These are phyloP conservation scores for Hirudo medicinalis DNA, from an alignment of 1,140 invertebrate species.

Conservation along the genomic window DNA sequence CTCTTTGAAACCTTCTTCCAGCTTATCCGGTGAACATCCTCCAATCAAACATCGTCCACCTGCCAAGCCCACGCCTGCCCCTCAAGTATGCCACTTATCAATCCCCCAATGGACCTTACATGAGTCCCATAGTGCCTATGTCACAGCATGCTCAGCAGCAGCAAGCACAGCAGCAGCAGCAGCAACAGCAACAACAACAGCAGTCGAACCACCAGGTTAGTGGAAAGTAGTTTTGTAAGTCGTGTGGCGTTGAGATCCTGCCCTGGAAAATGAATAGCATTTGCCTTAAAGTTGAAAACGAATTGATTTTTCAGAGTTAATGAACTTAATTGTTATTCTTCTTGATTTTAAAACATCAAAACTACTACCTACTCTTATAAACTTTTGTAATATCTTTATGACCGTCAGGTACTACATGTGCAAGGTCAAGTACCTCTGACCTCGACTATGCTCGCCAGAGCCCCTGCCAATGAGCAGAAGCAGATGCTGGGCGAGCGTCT, in stretches of 20 bases:
- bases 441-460: slow-evolving; percentile 84
- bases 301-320: no score
- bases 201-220: no score
- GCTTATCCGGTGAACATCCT: slow-evolving; percentile 3
- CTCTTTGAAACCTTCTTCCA: not conserved
- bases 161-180: not conserved
- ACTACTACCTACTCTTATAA: not conserved
- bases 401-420: slow-evolving; percentile 38
- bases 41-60: slow-evolving; percentile 5
- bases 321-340: slow-evolving; percentile 3
- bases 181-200: no score
- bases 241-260: not conserved
- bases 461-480: slow-evolving; percentile 86
- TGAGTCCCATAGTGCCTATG: slow-evolving; percentile 9
- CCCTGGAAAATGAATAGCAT: no score
- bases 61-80: not conserved
- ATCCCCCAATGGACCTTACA: not conserved
- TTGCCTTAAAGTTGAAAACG: no score
- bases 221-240: not conserved
- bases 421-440: slow-evolving; percentile 89
- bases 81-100: slow-evolving; percentile 7
- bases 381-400: not conserved
- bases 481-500: slow-evolving; percentile 95
- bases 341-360: not conserved
- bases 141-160: not conserved